A percentile compares a stretch with the other conserved stretches of the same genome.
phyloP scores from a whole-genome alignment of 2,797 vertebrate genomes.

The Uromys caudimaculatus region DNA sequence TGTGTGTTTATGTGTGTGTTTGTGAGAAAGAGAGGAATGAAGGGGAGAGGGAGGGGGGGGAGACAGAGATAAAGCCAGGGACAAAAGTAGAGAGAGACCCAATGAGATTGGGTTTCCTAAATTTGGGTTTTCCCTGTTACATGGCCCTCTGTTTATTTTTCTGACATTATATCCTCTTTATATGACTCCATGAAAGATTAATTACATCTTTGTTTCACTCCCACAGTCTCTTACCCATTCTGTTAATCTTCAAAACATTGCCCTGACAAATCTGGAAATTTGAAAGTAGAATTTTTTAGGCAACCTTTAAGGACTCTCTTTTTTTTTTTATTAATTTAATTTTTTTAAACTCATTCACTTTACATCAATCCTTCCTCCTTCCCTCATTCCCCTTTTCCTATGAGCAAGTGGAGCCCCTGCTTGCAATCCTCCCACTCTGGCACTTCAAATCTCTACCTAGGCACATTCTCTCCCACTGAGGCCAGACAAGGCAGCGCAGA shows the following conservation, averaged over 20 bases:
- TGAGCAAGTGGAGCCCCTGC: background rate
- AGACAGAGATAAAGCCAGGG: background rate
- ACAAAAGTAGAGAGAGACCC: background rate
- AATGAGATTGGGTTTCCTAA: background rate
- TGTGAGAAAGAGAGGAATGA: background rate
- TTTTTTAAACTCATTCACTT: background rate
- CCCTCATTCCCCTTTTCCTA: background rate
- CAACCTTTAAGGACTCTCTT: background rate
- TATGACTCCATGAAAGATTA: background rate
- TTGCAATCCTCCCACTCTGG: background rate
- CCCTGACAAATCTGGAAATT: background rate
- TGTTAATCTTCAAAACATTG: background rate
- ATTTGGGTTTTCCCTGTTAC: background rate
- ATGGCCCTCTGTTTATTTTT: background rate
- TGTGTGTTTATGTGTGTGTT: background rate
- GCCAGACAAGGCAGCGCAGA: background rate
- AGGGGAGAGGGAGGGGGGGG: too few relatives aligned
- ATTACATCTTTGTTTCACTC: background rate
- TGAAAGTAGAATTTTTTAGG: background rate
- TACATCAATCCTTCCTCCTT: background rate
- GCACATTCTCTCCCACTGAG: background rate
- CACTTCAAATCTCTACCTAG: background rate
- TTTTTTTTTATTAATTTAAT: too few relatives aligned
- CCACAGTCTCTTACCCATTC: background rate
- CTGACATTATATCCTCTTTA: background rate